Conservation (phyloP, 2,797 vertebrate genomes). For the Oophaga sylvatica region DNA sequence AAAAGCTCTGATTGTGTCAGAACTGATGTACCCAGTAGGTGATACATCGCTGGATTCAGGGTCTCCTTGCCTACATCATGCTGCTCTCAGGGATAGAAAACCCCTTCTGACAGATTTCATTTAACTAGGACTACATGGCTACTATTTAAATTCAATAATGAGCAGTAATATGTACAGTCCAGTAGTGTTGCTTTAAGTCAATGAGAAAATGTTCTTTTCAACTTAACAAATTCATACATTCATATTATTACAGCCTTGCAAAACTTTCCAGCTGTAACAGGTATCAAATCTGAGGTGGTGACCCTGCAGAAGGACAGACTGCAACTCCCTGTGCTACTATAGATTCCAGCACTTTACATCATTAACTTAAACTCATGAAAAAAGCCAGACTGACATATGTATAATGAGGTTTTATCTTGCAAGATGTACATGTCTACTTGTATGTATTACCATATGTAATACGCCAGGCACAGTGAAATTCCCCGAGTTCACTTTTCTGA, state of each 20-base stretch:
- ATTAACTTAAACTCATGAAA: constrained; percentile 28
- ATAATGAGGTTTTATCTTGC: constrained; percentile 30
- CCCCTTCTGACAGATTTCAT: too few relatives aligned
- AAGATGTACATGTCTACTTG: constrained; percentile 19
- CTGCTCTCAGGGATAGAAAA: too few relatives aligned
- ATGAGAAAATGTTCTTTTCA: neutral
- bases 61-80: too few relatives aligned
- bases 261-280: constrained; percentile 20
- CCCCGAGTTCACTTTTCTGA: constrained; percentile 1
- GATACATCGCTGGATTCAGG: too few relatives aligned
- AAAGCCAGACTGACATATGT: constrained; percentile 26
- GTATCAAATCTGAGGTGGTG: constrained; percentile 29
- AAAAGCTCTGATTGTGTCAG: too few relatives aligned
- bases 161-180: neutral
- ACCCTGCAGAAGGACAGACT: constrained; percentile 14
- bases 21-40: too few relatives aligned
- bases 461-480: neutral
- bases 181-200: neutral
- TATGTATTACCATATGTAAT: constrained; percentile 21
- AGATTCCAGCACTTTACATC: constrained; percentile 5
- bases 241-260: neutral
- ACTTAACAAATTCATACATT: constrained; percentile 19
- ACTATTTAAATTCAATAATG: too few relatives aligned
- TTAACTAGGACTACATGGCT: too few relatives aligned
- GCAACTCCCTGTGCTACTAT: neutral